These are phyloP conservation scores for Australoheros facetus DNA, from an alignment of 2,797 vertebrate species.

Conservation along the genomic window DNA sequence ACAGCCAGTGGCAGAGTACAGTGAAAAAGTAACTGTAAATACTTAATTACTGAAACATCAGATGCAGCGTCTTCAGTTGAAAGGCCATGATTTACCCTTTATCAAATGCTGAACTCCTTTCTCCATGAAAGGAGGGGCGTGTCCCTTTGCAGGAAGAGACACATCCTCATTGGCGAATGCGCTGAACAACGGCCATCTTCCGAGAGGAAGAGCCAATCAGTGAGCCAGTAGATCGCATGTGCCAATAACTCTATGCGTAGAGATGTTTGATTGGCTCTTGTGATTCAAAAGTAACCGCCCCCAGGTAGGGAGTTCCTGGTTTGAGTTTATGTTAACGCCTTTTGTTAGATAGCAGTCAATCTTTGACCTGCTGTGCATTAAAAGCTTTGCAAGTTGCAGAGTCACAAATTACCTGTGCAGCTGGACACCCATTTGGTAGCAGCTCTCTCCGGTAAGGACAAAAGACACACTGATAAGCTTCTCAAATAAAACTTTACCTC, in stretches of 20 bases:
- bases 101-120: not conserved
- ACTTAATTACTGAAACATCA: not conserved
- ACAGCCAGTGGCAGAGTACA: too few relatives aligned
- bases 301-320: slow-evolving; percentile 20
- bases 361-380: not conserved
- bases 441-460: slow-evolving; percentile 49
- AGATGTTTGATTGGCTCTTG: slow-evolving; percentile 60
- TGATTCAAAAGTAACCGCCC: slow-evolving; percentile 4
- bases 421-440: not conserved
- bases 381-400: not conserved
- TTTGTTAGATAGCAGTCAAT: not conserved
- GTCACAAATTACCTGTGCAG: not conserved
- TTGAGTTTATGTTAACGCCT: not conserved
- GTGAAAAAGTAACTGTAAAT: not conserved
- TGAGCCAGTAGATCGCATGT: slow-evolving; percentile 31
- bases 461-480: not conserved
- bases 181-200: slow-evolving; percentile 63
- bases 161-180: slow-evolving; percentile 39
- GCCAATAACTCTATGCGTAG: not conserved
- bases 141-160: not conserved
- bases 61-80: not conserved
- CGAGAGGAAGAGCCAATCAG: slow-evolving; percentile 74
- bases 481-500: not conserved
- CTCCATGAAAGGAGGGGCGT: not conserved
- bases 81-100: not conserved